These are phyloP conservation scores for Pteromalus puparum DNA, from an alignment of 1,140 invertebrate genomes.

Conservation along the genomic window DNA sequence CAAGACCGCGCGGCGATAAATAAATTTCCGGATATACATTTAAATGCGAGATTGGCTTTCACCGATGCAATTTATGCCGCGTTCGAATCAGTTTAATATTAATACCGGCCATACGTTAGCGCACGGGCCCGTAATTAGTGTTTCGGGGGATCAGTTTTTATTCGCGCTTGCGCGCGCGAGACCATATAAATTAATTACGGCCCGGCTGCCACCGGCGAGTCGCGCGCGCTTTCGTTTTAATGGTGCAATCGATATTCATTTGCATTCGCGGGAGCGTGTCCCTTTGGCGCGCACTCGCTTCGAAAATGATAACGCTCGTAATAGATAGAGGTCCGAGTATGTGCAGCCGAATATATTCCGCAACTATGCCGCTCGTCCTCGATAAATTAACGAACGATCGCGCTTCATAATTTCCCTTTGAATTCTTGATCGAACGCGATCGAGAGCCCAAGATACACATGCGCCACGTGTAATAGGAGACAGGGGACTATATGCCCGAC, in stretches of 20 bases:
- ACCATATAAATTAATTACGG: conserved; percentile 23
- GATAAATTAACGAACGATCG: conserved; percentile 29
- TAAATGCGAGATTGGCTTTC: conserved; percentile 16
- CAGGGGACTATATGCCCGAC: conserved; percentile 13
- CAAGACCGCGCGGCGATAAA: conserved; percentile 2
- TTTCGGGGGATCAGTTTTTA: conserved; percentile 22
- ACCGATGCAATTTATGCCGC: conserved; percentile 7
- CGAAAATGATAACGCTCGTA: background rate
- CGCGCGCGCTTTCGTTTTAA: background rate
- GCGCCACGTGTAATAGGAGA: background rate
- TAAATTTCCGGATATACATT: background rate
- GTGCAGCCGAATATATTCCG: no score
- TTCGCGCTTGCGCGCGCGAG: background rate
- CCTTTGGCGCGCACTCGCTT: background rate
- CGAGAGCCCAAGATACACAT: background rate
- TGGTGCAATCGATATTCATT: conserved; percentile 33
- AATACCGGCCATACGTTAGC: conserved; percentile 19
- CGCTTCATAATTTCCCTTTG: conserved; percentile 5
- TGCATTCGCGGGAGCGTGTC: background rate
- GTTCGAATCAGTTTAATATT: conserved; percentile 23
- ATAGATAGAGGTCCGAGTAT: no score
- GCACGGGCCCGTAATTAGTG: conserved; percentile 1
- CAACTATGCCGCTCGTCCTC: background rate
- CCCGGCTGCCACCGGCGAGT: no score
- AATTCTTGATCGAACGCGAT: conserved; percentile 33